Conservation (phyloP, 2,888 invertebrate genomes). For the Drosophila bunnanda region DNA sequence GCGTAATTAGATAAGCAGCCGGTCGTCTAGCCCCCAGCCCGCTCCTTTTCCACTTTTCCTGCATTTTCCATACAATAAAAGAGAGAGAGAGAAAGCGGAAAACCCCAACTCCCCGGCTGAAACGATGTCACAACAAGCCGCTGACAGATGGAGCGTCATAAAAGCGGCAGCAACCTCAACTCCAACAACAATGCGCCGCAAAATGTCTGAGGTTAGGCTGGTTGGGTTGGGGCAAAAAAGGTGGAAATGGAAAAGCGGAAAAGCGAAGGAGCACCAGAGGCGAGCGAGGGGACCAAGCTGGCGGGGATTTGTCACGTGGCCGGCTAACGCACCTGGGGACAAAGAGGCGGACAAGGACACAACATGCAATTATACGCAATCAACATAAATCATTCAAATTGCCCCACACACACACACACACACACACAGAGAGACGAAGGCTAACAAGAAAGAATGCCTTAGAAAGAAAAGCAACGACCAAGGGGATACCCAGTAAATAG, state of each 20-base stretch:
- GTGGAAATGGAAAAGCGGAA: neutral
- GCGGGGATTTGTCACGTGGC: constrained; percentile 35
- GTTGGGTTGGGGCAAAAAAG: neutral
- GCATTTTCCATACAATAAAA: neutral
- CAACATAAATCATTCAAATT: constrained; percentile 79
- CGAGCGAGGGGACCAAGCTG: neutral
- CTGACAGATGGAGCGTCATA: constrained; percentile 81
- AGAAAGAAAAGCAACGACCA: neutral
- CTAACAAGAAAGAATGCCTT: constrained; percentile 41
- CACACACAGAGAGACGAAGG: neutral
- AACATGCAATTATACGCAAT: constrained; percentile 80
- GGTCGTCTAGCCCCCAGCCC: constrained; percentile 55
- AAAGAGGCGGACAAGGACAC: constrained; percentile 45
- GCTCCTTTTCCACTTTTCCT: neutral
- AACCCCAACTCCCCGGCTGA: constrained; percentile 7
- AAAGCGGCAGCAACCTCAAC: constrained; percentile 53
- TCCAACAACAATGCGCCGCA: constrained; percentile 59
- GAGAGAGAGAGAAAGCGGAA: neutral
- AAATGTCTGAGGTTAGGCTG: constrained; percentile 66
- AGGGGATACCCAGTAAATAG: neutral
- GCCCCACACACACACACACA: constrained; percentile 49
- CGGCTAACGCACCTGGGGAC: constrained; percentile 36
- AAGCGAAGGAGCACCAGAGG: neutral
- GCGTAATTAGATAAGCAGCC: constrained; percentile 75
- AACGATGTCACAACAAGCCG: constrained; percentile 67